A percentile compares a stretch with the other conserved stretches of the same genome.
Conservation (phyloP, 2,113 vertebrate species). For the Piaya cayana region DNA sequence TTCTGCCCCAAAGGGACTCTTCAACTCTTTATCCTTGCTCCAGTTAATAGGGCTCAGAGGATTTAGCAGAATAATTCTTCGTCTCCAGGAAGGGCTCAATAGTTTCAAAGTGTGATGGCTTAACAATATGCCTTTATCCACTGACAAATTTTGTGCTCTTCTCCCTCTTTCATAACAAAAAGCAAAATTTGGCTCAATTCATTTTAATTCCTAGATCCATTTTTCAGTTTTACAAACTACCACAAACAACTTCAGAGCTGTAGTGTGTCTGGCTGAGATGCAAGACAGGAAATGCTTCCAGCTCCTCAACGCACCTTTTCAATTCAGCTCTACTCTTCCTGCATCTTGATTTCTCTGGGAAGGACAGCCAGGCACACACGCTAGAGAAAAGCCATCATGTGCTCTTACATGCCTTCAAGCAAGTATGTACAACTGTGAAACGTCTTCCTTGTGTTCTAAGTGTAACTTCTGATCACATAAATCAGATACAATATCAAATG, state of each 20-base stretch:
- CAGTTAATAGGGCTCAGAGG: neutral
- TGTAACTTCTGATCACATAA: neutral
- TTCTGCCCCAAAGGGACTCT: constrained; percentile 1
- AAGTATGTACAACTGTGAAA: neutral
- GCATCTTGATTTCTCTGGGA: neutral
- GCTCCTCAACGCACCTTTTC: neutral
- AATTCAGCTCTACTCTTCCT: neutral
- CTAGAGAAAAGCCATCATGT: neutral
- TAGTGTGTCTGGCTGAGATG: neutral
- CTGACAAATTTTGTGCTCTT: neutral
- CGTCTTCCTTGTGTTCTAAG: neutral
- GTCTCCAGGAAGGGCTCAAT: neutral
- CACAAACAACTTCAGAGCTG: neutral
- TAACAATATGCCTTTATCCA: constrained; percentile 2
- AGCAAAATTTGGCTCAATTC: neutral
- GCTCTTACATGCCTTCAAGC: neutral
- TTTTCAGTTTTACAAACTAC: neutral
- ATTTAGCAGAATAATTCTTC: constrained; percentile 1
- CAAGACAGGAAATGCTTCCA: neutral
- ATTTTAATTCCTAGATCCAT: neutral
- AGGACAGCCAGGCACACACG: neutral
- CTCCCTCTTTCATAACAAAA: neutral
- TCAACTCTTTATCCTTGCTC: neutral
- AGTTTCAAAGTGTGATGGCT: constrained; percentile 4
- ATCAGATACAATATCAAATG: neutral